Base-by-base conservation (phyloP, 2,797 vertebrate species). In the Anguilla megastoma region DNA sequence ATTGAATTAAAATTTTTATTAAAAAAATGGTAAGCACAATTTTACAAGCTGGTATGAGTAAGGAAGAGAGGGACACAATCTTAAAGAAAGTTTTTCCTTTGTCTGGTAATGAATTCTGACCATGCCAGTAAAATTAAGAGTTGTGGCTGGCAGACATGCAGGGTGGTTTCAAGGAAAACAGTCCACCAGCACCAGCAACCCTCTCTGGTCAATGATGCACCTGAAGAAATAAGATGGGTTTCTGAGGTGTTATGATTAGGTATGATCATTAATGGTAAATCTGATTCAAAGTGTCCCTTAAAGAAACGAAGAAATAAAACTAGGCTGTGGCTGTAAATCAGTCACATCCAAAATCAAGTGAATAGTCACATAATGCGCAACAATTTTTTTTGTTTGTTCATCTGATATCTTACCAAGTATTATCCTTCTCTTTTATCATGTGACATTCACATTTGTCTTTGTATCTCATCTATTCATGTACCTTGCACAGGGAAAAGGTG, bases 381-480 rank as follows among this genome's bases (percentile, higher is more conserved):
- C 58, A 33, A 45, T 12, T 24, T 80, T 71, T 71, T 66, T 4
- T 41, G 48, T 33, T 85, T 60, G 27, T 63, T 60, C 33, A 85
- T 56, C 27, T 60, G 50, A 56, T 63, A 85, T 21, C 16, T 58
- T 33, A 36, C 33, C 3, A 85, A 58, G 27, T 86, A 48, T 48
- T 21, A 36, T 50, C 16, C 60, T 48, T 71, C 41, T 63, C 24
- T 71, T 60, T 63, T 69, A 86, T 60, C 60, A 24, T 60, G 21
- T 66, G 58, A 85, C 85, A 48, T 30, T 85, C 54, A 85, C 56
- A 66, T 86, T 69, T n/a, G 24, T 50, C 36, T 50, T 48, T 41
- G 48, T 86, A 27, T 66, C 60, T 24, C 33, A 48, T 86, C 56
- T 9, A 8, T 63, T 58, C 56, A 33, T 21, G 33, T 63, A 50